Percentiles rank a stretch among this genome's conserved stretches.
These are phyloP conservation scores for Caradrina clavipalpis DNA, from an alignment of 2,888 invertebrate genomes.

Conservation along the genomic window DNA sequence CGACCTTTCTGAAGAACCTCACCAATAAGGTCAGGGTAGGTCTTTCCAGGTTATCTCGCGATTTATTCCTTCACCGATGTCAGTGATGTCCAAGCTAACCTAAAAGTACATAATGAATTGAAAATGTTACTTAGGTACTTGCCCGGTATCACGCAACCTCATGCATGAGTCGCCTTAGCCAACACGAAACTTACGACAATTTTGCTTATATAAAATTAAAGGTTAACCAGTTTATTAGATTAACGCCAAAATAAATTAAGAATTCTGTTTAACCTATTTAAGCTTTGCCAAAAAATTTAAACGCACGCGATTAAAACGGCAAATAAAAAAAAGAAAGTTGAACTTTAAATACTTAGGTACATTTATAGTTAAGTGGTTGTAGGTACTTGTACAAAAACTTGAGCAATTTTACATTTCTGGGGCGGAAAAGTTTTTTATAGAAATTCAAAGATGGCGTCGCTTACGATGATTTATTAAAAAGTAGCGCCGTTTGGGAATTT, in stretches of 20 bases:
- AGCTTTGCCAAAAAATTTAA: constrained; percentile 34
- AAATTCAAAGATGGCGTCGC: constrained; percentile 61
- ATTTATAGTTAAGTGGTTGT: constrained; percentile 51
- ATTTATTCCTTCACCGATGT: too few relatives aligned
- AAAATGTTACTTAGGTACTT: too few relatives aligned
- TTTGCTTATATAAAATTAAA: not conserved
- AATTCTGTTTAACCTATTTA: constrained; percentile 21
- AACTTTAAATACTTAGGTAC: constrained; percentile 37
- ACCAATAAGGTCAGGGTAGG: too few relatives aligned
- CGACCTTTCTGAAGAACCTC: too few relatives aligned
- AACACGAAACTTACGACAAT: too few relatives aligned
- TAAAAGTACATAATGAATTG: too few relatives aligned
- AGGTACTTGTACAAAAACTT: constrained; percentile 54
- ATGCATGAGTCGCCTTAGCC: too few relatives aligned
- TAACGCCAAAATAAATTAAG: constrained; percentile 10
- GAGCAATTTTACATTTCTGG: constrained; percentile 57
- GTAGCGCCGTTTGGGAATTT: constrained; percentile 50
- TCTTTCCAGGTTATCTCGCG: too few relatives aligned
- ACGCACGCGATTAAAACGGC: constrained; percentile 44
- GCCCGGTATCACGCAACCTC: too few relatives aligned
- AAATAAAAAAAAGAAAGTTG: constrained; percentile 44
- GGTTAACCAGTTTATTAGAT: not conserved
- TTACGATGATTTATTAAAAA: constrained; percentile 65
- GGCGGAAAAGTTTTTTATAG: constrained; percentile 60
- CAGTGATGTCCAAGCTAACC: too few relatives aligned